Evolutionary conservation across 2,797 vertebrate species (phyloP).

Genomic region (Chaunax sp.): DNA sequence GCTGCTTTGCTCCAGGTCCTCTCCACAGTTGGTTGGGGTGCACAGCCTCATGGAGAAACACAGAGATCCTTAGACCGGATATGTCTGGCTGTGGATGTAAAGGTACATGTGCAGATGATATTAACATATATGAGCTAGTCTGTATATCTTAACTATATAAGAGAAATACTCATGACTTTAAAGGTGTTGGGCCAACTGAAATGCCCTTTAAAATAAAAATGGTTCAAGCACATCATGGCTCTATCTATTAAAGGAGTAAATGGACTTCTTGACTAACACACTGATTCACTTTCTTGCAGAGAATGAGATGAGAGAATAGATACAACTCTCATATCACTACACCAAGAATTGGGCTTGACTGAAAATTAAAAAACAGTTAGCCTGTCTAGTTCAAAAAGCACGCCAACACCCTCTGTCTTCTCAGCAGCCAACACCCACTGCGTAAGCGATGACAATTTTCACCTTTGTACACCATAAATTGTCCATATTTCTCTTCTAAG

Average conservation of each 20-base stretch:
- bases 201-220: not conserved
- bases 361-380: not conserved
- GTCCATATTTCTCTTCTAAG: not conserved
- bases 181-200: not conserved
- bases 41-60: slow-evolving; percentile 12
- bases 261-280: too few relatives aligned
- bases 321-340: not conserved
- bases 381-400: not conserved
- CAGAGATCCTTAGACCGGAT: not conserved
- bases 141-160: slow-evolving; percentile 1
- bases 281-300: not conserved
- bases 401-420: not conserved
- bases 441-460: too few relatives aligned
- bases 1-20: slow-evolving; percentile 36
- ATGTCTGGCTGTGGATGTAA: not conserved
- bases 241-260: not conserved
- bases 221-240: not conserved
- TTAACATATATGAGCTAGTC: not conserved
- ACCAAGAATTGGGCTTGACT: too few relatives aligned
- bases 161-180: slow-evolving; percentile 7
- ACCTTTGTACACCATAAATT: too few relatives aligned
- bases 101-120: not conserved
- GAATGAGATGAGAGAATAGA: not conserved
- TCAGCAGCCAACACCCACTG: not conserved
- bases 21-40: not conserved